Conservation (phyloP, 2,113 vertebrate genomes). For the Eudyptes chrysolophus region DNA sequence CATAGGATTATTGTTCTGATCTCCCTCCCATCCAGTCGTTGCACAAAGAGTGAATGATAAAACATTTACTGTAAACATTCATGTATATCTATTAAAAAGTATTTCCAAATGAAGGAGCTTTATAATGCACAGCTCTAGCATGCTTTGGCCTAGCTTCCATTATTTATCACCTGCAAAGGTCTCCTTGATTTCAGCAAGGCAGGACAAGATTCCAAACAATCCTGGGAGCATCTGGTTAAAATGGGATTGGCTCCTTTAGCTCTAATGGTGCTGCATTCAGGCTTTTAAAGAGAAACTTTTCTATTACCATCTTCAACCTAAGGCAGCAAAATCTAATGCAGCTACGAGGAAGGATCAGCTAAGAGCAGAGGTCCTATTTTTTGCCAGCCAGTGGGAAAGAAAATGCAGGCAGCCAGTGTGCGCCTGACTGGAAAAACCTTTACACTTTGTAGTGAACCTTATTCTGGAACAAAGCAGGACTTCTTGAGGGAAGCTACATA, state of each 20-base stretch:
- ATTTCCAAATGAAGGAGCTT: not conserved
- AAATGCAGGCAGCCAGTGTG: not conserved
- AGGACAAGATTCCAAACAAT: not conserved
- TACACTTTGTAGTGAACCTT: not conserved
- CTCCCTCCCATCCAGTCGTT: not conserved
- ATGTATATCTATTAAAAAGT: not conserved
- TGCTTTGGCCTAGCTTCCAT: not conserved
- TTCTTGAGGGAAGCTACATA: not conserved
- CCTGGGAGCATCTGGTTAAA: not conserved
- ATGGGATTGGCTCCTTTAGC: not conserved
- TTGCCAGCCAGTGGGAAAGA: not conserved
- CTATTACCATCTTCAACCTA: not conserved
- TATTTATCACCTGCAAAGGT: not conserved
- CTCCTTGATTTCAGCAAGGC: not conserved
- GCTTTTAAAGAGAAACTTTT: not conserved
- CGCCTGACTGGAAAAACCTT: not conserved
- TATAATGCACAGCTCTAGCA: not conserved
- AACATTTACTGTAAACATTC: not conserved
- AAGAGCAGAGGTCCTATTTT: not conserved
- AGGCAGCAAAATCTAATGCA: not conserved
- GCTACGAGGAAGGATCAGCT: not conserved
- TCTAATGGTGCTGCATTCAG: not conserved
- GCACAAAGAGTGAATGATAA: not conserved
- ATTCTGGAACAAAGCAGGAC: not conserved
- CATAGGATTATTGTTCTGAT: not conserved